Percentiles rank a stretch among this genome's conserved stretches.
Conservation (phyloP, 2,888 invertebrate genomes). For the Rambutsinella grinnellia region DNA sequence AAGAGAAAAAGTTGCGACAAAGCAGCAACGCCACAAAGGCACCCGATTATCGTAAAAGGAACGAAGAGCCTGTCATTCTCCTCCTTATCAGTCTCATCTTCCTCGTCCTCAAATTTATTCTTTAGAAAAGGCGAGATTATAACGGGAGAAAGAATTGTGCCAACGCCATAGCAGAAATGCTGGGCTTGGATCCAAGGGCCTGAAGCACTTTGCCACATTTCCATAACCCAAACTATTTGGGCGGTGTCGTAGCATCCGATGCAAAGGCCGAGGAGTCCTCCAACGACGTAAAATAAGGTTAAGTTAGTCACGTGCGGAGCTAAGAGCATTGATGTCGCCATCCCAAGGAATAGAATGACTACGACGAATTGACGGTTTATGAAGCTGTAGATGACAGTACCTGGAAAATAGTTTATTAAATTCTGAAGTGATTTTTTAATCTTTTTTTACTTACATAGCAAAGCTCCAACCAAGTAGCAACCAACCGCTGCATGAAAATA, state of each 20-base stretch:
- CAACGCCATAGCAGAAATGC: constrained; percentile 53
- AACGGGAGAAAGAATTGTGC: constrained; percentile 39
- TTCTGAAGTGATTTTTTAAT: background rate
- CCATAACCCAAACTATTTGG: constrained; percentile 58
- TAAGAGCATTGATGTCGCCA: constrained; percentile 27
- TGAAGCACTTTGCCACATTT: constrained; percentile 52
- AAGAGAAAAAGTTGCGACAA: constrained; percentile 39
- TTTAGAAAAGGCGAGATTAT: constrained; percentile 50
- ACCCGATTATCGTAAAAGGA: constrained; percentile 53
- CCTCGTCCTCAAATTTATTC: background rate
- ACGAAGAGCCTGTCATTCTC: constrained; percentile 38
- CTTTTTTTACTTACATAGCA: constrained; percentile 37
- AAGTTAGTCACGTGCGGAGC: constrained; percentile 45
- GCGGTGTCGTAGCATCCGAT: constrained; percentile 49
- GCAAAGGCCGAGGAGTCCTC: constrained; percentile 49
- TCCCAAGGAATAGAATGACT: constrained; percentile 28
- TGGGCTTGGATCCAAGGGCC: constrained; percentile 57
- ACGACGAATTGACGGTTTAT: constrained; percentile 51
- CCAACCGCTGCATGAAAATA: constrained; percentile 33
- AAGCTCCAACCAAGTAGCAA: constrained; percentile 40
- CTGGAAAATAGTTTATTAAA: constrained; percentile 29
- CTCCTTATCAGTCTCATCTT: background rate
- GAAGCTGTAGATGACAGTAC: constrained; percentile 45
- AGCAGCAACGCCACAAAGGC: constrained; percentile 25
- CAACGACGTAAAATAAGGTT: constrained; percentile 35